Conservation (phyloP, 1,140 invertebrate genomes). For the Drosophila subpulchrella region DNA sequence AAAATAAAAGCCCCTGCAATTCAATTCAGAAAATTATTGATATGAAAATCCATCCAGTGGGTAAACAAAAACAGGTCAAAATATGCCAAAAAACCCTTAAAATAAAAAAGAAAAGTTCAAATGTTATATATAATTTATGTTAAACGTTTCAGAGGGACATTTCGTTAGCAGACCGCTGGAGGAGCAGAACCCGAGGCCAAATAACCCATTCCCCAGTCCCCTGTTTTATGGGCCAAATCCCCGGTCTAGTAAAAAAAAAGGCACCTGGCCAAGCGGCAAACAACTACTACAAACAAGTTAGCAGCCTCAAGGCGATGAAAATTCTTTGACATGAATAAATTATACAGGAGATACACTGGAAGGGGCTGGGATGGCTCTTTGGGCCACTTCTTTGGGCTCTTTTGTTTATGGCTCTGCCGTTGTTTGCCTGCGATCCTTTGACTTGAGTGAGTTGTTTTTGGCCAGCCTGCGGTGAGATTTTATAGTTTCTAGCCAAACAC, state of each 20-base stretch:
- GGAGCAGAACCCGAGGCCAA: constrained; percentile 4
- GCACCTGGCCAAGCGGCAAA: constrained; percentile 57
- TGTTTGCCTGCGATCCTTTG: constrained; percentile 41
- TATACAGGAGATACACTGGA: constrained; percentile 40
- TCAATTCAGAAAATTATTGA: constrained; percentile 26
- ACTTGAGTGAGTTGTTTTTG: constrained; percentile 37
- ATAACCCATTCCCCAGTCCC: neutral
- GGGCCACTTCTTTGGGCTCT: constrained; percentile 25
- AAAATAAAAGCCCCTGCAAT: constrained; percentile 20
- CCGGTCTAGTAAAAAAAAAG: constrained; percentile 19
- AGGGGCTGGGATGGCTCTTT: constrained; percentile 7
- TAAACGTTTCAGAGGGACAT: constrained; percentile 67
- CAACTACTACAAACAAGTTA: constrained; percentile 56
- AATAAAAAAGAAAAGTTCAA: constrained; percentile 34
- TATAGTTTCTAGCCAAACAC: constrained; percentile 26
- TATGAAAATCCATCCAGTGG: constrained; percentile 14
- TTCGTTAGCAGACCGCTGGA: constrained; percentile 57
- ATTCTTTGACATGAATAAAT: constrained; percentile 78
- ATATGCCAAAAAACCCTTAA: constrained; percentile 32
- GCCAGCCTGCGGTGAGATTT: constrained; percentile 29
- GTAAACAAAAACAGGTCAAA: constrained; percentile 40
- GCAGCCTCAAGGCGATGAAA: constrained; percentile 71
- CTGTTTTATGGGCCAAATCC: neutral
- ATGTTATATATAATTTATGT: constrained; percentile 74
- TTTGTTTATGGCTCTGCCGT: constrained; percentile 30